Evolutionary conservation across 2,888 invertebrate genomes (phyloP), one percentile per base, ranked within the genome.

Genomic region (Drosophila subsilvestris): DNA sequence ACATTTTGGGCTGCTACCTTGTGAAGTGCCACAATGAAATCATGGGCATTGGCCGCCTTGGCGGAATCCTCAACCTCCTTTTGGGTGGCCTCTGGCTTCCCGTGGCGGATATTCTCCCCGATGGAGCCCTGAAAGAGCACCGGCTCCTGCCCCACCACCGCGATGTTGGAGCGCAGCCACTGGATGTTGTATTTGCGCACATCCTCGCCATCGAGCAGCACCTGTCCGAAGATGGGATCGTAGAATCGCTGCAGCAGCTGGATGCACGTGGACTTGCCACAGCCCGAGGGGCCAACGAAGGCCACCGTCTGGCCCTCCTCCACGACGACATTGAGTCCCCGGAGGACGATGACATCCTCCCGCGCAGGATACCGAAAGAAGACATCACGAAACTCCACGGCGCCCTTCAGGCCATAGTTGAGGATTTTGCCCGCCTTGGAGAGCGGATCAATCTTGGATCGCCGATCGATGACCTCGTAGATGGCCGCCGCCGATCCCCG

Each of bases 131-230:
- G 95, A 90, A 98, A 98, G 3, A 98, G 93, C 12, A 96, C 95
- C 0, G 97, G 97, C 78, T 98, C 97, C 90, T 98, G 97, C 0
- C 96, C 96, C 2, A 98, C 97, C 7, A 97, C 94, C 0, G 96
- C 97, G 61, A 97, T 95, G 85, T 96, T 95, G 37, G 94, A 93
- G 55, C 97, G 93, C 32, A 96, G 91, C 94, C 96, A 96, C 6
- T 93, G 92, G 5, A 97, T 94, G 90, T 97, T 96, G 68, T 97
- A 90, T 60, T 94, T 93, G 22, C 93, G 92, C 43, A 96, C 92
- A 87, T 96, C 94, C 45, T 93, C 89, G 0, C 93, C 94, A 25
- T 95, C 95, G 3, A 95, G 91, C 1, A 90, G 75, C 2, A 96
- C 94, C 73, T 91, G 78, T 0, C 94, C 94, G 1, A 90, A 76